Evolutionary conservation across 2,797 vertebrate genomes (phyloP).

Genomic region (Pangasius mekongensis): DNA sequence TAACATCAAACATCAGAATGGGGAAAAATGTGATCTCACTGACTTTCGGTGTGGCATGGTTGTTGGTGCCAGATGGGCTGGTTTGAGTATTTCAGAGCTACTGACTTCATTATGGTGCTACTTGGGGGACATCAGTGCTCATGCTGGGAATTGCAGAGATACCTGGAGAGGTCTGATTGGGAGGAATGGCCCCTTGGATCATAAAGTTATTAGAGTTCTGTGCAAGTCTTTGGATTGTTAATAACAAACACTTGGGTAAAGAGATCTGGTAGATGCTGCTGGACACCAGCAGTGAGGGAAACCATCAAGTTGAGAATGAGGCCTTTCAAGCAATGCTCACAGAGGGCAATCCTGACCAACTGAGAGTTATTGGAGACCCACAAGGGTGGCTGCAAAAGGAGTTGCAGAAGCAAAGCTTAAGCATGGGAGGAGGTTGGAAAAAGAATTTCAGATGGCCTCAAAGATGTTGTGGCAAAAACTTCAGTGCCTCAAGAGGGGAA

Average conservation of each 20-base stretch:
- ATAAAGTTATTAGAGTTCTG: not conserved
- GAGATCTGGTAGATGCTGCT: not conserved
- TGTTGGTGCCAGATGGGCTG: not conserved
- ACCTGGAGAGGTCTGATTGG: not conserved
- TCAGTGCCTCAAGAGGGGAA: not conserved
- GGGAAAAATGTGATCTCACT: not conserved
- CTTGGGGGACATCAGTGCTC: not conserved
- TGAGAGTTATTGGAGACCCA: not conserved
- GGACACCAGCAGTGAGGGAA: not conserved
- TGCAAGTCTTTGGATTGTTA: not conserved
- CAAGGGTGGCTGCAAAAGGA: not conserved
- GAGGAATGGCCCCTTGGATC: not conserved
- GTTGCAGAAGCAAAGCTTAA: not conserved
- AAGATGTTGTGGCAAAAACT: not conserved
- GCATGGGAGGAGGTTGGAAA: not conserved
- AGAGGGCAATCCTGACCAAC: not conserved
- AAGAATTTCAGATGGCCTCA: conserved; percentile 8
- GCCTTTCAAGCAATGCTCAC: too few relatives aligned
- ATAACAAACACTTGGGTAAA: not conserved
- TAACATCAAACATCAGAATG: not conserved
- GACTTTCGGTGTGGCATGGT: not conserved
- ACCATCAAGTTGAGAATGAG: not conserved
- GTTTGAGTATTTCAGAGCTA: not conserved
- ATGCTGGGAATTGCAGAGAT: not conserved
- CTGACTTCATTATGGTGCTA: not conserved